phyloP scores from a whole-genome alignment of 1,140 invertebrate genomes.

The Apis dorsata region DNA sequence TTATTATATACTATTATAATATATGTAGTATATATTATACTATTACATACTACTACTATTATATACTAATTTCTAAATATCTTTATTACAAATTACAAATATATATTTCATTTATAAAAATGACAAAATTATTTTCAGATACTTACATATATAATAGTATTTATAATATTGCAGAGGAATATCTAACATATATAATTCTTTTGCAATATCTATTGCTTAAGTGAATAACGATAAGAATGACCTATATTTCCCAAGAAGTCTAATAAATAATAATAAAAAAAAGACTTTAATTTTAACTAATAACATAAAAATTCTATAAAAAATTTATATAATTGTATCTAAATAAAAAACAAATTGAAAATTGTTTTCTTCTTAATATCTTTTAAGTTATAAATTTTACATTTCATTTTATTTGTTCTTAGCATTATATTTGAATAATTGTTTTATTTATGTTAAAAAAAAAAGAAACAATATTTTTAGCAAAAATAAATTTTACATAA shows the following conservation, averaged over 20 bases:
- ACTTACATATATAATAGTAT: not conserved
- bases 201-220: not conserved
- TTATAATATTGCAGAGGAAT: not conserved
- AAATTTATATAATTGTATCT: not conserved
- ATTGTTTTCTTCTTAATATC: too few species aligned
- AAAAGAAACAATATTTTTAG: not conserved
- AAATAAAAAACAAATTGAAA: not conserved
- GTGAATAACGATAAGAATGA: slow-evolving; percentile 26
- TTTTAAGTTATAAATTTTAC: not conserved
- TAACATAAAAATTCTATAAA: not conserved
- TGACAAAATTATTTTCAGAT: not conserved
- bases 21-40: too few species aligned
- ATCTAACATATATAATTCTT: not conserved
- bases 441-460: not conserved
- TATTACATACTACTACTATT: too few species aligned
- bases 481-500: not conserved
- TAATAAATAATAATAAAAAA: not conserved
- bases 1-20: not conserved
- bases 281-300: not conserved
- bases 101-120: too few species aligned
- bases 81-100: not conserved
- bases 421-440: not conserved
- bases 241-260: not conserved
- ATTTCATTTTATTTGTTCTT: not conserved
- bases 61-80: not conserved